Conservation (phyloP, 2,888 invertebrate species). For the Dasysyrphus albostriatus region DNA sequence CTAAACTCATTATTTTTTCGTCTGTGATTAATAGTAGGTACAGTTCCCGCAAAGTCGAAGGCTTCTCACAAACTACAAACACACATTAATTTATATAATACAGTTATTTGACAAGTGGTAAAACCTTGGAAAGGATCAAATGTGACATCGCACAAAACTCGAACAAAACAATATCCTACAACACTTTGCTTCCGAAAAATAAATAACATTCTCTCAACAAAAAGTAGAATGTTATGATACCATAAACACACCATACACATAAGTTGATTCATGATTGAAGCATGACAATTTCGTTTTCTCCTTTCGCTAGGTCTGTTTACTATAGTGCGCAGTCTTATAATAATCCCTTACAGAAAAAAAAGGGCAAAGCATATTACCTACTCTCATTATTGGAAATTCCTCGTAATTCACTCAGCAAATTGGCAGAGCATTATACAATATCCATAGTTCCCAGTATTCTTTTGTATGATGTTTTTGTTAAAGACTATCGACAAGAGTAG, state of each 20-base stretch:
- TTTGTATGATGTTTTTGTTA: conserved; percentile 11
- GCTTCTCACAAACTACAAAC: not conserved
- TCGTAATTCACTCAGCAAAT: conserved; percentile 62
- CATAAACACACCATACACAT: conserved; percentile 33
- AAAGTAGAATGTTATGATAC: conserved; percentile 47
- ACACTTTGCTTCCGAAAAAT: not conserved
- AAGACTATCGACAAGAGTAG: conserved; percentile 23
- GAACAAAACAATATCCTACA: conserved; percentile 1
- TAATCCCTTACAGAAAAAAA: conserved; percentile 12
- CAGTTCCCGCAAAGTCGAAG: not conserved
- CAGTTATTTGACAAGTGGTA: conserved; percentile 13
- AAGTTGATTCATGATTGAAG: conserved; percentile 64
- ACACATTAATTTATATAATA: not conserved
- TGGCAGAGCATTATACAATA: conserved; percentile 37
- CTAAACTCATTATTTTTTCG: conserved; percentile 2
- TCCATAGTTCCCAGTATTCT: not conserved
- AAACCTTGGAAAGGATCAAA: conserved; percentile 7
- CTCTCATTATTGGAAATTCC: conserved; percentile 67
- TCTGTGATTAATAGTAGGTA: conserved; percentile 5
- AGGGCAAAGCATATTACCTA: conserved; percentile 39
- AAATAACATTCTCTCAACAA: conserved; percentile 11
- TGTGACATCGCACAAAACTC: conserved; percentile 24
- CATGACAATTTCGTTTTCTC: conserved; percentile 57
- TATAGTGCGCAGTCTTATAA: not conserved
- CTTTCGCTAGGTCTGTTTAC: not conserved